A percentile compares a stretch with the other conserved stretches of the same genome.
These are phyloP conservation scores for Alethe diademata DNA, from an alignment of 2,113 vertebrate species.

Conservation along the genomic window DNA sequence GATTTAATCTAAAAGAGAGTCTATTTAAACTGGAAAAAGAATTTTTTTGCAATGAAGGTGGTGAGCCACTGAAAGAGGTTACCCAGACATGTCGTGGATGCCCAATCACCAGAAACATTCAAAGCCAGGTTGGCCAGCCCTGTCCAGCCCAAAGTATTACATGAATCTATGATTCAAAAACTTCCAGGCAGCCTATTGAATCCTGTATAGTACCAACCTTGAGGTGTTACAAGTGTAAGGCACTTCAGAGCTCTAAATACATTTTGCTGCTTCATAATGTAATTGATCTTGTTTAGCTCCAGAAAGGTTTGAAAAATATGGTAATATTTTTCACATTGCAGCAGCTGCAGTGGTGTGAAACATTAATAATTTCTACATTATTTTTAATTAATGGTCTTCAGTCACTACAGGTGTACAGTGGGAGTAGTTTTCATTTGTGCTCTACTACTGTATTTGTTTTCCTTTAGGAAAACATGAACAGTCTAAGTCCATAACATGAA, in stretches of 20 bases:
- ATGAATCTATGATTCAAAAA: neutral
- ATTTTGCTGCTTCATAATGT: neutral
- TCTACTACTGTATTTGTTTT: neutral
- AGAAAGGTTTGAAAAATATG: slow-evolving; percentile 5
- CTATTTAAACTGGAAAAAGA: neutral
- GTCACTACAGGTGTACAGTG: neutral
- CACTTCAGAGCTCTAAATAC: neutral
- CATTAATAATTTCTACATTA: neutral
- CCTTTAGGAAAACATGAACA: neutral
- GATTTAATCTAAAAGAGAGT: neutral
- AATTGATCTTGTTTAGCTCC: neutral
- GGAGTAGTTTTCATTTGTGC: neutral
- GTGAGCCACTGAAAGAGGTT: neutral
- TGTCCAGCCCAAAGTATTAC: neutral
- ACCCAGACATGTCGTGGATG: neutral
- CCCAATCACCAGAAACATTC: neutral
- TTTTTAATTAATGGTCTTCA: neutral
- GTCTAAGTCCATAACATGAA: neutral
- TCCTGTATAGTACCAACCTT: neutral
- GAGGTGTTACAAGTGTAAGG: neutral
- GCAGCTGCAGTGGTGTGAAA: neutral
- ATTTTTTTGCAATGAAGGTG: neutral
- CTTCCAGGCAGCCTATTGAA: neutral
- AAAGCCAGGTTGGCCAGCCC: neutral
- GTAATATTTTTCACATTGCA: neutral